Evolutionary conservation across 2,888 invertebrate species (phyloP).

Genomic region (Arrhopalites spinosus): DNA sequence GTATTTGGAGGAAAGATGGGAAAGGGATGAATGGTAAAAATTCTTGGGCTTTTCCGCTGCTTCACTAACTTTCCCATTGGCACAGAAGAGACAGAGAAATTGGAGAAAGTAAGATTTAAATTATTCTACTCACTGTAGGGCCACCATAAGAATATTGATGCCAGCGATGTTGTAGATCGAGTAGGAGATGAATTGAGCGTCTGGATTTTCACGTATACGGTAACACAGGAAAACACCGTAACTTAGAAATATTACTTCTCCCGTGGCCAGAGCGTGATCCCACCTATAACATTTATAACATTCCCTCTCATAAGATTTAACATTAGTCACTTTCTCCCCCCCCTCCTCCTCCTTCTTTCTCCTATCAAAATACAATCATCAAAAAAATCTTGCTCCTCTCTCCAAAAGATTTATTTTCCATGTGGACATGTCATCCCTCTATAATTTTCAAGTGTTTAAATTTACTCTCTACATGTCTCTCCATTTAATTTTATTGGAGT

Average conservation of each 20-base stretch:
- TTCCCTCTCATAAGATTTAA: too few species aligned
- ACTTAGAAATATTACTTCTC: slow-evolving; percentile 75
- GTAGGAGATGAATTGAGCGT: slow-evolving; percentile 88
- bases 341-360: too few species aligned
- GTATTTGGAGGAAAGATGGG: neutral
- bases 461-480: too few species aligned
- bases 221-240: slow-evolving; percentile 87
- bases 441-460: too few species aligned
- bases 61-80: too few species aligned
- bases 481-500: too few species aligned
- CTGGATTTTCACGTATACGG: slow-evolving; percentile 87
- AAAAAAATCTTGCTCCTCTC: too few species aligned
- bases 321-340: neutral
- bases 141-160: slow-evolving; percentile 89
- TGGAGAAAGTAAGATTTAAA: slow-evolving; percentile 8
- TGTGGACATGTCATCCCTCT: too few species aligned
- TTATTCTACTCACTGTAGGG: slow-evolving; percentile 80
- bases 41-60: too few species aligned
- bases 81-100: neutral
- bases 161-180: slow-evolving; percentile 93
- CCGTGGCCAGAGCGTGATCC: slow-evolving; percentile 58
- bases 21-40: neutral
- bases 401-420: too few species aligned
- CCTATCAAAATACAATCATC: neutral
- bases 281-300: slow-evolving; percentile 40